phyloP scores from a whole-genome alignment of 2,888 invertebrate genomes.

The Nasonovia ribisnigri region DNA sequence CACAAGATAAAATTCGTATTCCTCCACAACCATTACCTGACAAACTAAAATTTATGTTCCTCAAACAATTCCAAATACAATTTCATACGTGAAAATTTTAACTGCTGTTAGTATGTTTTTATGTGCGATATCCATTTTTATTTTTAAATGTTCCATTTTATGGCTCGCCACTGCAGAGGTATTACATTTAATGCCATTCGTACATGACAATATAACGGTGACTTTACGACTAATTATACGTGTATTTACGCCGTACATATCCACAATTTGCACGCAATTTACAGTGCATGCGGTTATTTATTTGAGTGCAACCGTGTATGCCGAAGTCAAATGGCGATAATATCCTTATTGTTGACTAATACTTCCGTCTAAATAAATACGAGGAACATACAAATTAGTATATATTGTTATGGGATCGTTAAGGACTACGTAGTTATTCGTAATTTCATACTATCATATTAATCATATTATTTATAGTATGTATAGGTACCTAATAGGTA shows the following conservation, averaged over 20 bases:
- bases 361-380: neutral
- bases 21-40: neutral
- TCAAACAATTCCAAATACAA: neutral
- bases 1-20: neutral
- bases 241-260: neutral
- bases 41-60: slow-evolving; percentile 14
- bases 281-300: neutral
- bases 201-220: neutral
- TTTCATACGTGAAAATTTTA: neutral
- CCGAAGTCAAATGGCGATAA: neutral
- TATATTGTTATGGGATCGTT: neutral
- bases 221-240: neutral
- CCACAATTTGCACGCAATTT: neutral
- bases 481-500: neutral
- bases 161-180: neutral
- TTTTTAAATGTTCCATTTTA: slow-evolving; percentile 22
- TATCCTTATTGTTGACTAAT: neutral
- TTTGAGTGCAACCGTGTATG: neutral
- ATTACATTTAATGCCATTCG: neutral
- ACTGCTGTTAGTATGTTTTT: neutral
- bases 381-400: neutral
- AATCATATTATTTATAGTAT: neutral
- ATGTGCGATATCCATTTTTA: neutral
- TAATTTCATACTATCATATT: neutral
- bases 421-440: neutral